Percentiles rank a stretch among this genome's conserved stretches.
Conservation (phyloP, 2,113 vertebrate genomes). For the Cryptotis parvus region DNA sequence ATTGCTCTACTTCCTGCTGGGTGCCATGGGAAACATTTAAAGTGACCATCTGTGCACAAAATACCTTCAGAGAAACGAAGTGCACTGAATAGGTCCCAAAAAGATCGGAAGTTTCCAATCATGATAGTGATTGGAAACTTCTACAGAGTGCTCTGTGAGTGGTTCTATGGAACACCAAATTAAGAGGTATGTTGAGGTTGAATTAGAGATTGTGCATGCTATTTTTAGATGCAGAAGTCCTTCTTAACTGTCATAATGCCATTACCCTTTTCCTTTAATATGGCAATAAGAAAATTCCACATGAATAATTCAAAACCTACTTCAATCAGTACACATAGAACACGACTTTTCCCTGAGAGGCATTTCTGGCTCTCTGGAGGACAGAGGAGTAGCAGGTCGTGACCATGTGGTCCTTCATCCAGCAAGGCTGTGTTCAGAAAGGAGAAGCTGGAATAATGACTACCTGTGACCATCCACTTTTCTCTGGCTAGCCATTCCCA, state of each 20-base stretch:
- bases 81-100: conserved; percentile 29
- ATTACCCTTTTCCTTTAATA: conserved; percentile 45
- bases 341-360: neutral
- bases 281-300: conserved; percentile 23
- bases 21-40: neutral
- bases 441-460: neutral
- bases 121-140: conserved; percentile 32
- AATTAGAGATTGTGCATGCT: conserved; percentile 40
- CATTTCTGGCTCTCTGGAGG: neutral
- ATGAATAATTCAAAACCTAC: conserved; percentile 1
- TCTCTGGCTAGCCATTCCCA: neutral
- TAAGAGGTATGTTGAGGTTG: conserved; percentile 51
- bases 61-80: conserved; percentile 45
- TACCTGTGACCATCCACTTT: neutral
- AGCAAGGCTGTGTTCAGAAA: neutral
- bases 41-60: conserved; percentile 45
- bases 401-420: neutral
- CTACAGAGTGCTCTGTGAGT: conserved; percentile 40
- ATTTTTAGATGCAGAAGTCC: conserved; percentile 60
- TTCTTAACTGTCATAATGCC: conserved; percentile 33
- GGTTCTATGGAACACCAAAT: conserved; percentile 50
- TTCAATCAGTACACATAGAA: neutral
- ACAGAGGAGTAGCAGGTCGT: neutral
- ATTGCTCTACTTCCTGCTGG: neutral
- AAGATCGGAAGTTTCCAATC: conserved; percentile 30